Evolutionary conservation across 2,888 invertebrate species (phyloP), one percentile per base, ranked within the genome.

Genomic region (Micoletzkya japonica): DNA sequence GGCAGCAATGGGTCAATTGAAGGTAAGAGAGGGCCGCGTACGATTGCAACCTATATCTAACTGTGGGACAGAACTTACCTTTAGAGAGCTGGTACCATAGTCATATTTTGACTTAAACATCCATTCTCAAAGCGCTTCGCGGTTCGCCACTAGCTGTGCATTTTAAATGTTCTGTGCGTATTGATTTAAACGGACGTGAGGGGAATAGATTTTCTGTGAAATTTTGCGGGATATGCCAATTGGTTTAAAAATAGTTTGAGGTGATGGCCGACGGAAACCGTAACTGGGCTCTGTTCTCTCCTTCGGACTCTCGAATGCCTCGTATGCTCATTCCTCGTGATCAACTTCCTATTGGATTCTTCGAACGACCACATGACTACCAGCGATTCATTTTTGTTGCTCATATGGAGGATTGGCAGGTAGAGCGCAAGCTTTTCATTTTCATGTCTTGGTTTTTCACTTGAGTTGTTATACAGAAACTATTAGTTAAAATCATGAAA

Each of bases 261-360:
- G 72, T 77, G 72, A 75, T 73, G 71, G 73, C 73, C 49, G 90
- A 89, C 83, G 89, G 87, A 82, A 90, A 89, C 79, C 87, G 88
- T 26, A 87, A 89, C 56, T 90, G 87, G 77, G 91, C 91, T n/a
- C 87, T 91, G 37, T 91, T 95, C 85, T 87, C 90, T 44, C 93
- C 95, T 0, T 72, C 70, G n/a, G 89, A 91, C 66, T 88, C 89
- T 76, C 89, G 92, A 73, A 86, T 94, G 64, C 94, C 95, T 0
- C 88, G 91, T 73, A 88, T 94, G 44, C 89, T 90, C 81, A 90
- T 95, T 75, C 90, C 91, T 20, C 88, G 89, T 74, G 87, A 88
- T 0, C 88, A 89, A 52, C 71, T 81, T n/a, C 80, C 78, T 26
- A 64, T 70, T 10, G 90, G 90, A 79, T 91, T 91, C 85, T 88